Conservation (phyloP, 1,140 invertebrate species). For the Philotrypesis tridentata region DNA sequence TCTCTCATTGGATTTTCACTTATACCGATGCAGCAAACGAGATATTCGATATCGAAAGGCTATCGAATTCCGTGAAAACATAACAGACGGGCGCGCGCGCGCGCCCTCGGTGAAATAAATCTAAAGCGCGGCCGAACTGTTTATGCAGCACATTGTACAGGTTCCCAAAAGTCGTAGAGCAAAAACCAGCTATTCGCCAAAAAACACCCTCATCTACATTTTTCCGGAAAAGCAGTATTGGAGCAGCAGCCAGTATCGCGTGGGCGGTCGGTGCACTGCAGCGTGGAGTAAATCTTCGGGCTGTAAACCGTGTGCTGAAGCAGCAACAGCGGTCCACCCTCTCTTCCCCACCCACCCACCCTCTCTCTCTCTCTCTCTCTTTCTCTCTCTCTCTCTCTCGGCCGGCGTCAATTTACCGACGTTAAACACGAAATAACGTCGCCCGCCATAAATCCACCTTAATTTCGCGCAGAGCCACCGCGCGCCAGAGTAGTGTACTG, state of each 20-base stretch:
- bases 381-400: slow-evolving; percentile 51
- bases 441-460: slow-evolving; percentile 59
- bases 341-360: too few species aligned
- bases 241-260: slow-evolving; percentile 32
- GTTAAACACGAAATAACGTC: slow-evolving; percentile 60
- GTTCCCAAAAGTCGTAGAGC: not conserved
- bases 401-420: slow-evolving; percentile 59
- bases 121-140: not conserved
- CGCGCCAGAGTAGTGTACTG: slow-evolving; percentile 44
- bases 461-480: slow-evolving; percentile 53
- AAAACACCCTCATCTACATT: slow-evolving; percentile 8
- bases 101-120: not conserved
- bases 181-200: too few species aligned
- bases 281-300: slow-evolving; percentile 57
- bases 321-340: not conserved
- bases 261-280: slow-evolving; percentile 51
- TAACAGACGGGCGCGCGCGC: not conserved
- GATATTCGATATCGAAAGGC: not conserved
- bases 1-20: too few species aligned
- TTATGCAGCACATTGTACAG: not conserved
- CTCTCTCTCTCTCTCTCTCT: too few species aligned
- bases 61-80: not conserved
- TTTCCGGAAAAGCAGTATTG: slow-evolving; percentile 48
- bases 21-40: not conserved
- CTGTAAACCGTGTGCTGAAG: slow-evolving; percentile 50